These are phyloP conservation scores for Papilio helenus DNA, from an alignment of 1,140 invertebrate genomes.

Conservation along the genomic window DNA sequence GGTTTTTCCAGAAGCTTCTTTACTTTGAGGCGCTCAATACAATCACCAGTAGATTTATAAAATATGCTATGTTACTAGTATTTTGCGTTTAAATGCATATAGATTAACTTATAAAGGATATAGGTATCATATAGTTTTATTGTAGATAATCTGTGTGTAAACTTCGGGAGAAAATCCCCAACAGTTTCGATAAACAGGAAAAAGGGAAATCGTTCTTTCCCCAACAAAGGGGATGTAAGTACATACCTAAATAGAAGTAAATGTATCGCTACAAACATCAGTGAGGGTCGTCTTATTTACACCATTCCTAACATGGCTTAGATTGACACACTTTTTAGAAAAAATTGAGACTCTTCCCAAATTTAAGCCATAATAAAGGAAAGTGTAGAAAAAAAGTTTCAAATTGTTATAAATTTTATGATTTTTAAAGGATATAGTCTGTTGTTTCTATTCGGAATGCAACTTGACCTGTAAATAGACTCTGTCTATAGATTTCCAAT, in stretches of 20 bases:
- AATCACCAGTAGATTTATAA: background rate
- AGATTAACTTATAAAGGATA: background rate
- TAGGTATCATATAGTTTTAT: background rate
- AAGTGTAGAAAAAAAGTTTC: background rate
- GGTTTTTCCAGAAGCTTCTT: background rate
- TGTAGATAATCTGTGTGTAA: constrained; percentile 5
- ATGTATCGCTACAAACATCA: constrained; percentile 48
- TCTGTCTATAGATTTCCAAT: no score
- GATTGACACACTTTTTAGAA: constrained; percentile 9
- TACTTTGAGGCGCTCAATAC: background rate
- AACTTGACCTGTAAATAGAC: no score
- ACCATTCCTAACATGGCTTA: constrained; percentile 43
- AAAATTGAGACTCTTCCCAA: background rate
- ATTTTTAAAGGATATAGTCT: no score
- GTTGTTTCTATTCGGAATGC: no score
- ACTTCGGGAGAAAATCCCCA: constrained; percentile 25
- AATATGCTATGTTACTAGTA: no score
- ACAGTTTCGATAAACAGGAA: constrained; percentile 37
- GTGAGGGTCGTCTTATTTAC: constrained; percentile 48
- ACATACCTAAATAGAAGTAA: constrained; percentile 53
- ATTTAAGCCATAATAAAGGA: background rate
- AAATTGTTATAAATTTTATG: no score
- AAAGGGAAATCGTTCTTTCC: constrained; percentile 41
- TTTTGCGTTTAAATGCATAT: background rate
- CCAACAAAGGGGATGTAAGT: constrained; percentile 43